Percentiles rank a stretch among this genome's conserved stretches.
Evolutionary conservation across 2,797 vertebrate genomes (phyloP).

Genomic region (Amblyraja radiata): DNA sequence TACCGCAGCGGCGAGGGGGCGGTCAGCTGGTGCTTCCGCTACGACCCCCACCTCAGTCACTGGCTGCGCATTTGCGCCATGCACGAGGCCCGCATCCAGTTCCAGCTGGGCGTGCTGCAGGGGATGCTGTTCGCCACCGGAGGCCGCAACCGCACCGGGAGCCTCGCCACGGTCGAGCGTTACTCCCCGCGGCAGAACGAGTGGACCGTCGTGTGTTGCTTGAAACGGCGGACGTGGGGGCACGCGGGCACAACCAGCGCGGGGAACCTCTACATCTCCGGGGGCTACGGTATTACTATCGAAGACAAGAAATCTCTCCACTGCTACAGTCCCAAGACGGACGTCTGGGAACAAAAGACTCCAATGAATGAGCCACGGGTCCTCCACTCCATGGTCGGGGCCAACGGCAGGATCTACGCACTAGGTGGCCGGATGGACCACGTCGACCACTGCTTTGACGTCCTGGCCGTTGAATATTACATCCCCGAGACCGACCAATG

Average conservation of each 20-base stretch:
- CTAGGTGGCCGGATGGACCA: conserved; percentile 95
- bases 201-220: conserved; percentile 79
- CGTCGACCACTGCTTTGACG: conserved; percentile 88
- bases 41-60: conserved; percentile 80
- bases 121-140: conserved; percentile 85
- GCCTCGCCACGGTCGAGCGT: conserved; percentile 83
- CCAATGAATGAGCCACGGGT: conserved; percentile 93
- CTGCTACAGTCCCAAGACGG: conserved; percentile 71
- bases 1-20: conserved; percentile 93
- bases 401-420: conserved; percentile 68
- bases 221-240: conserved; percentile 93
- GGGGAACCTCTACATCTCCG: conserved; percentile 78
- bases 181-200: conserved; percentile 84
- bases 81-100: conserved; percentile 93
- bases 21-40: conserved; percentile 78
- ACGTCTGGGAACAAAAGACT: conserved; percentile 83
- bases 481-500: conserved; percentile 80
- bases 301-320: conserved; percentile 91
- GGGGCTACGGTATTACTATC: conserved; percentile 85
- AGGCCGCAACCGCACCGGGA: conserved; percentile 86
- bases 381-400: conserved; percentile 81
- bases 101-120: conserved; percentile 76
- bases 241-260: conserved; percentile 75
- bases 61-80: conserved; percentile 88
- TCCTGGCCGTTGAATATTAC: conserved; percentile 87